Evolutionary conservation across 2,888 invertebrate species (phyloP), one percentile per base, ranked within the genome.

Genomic region (Hydrotaea cyrtoneurina): DNA sequence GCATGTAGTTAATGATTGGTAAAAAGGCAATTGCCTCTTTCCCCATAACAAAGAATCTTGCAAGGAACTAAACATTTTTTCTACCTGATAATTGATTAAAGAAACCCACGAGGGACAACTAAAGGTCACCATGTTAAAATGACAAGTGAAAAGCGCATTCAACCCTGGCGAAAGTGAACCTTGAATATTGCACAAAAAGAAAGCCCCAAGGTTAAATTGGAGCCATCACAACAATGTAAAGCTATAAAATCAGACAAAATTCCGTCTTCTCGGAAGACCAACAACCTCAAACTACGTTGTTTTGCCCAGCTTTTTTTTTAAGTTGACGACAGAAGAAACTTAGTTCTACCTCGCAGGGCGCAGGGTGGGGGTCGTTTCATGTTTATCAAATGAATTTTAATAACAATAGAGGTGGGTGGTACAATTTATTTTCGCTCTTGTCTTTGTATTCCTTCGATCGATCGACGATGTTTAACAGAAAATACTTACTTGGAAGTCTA

Each of bases 331-430:
- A n/a, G n/a, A n/a, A n/a, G n/a, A n/a, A n/a, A n/a, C n/a, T n/a
- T n/a, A n/a, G n/a, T n/a, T n/a, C n/a, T n/a, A 66, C 5, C 55
- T 21, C 31, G 26, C 15, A 55, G 21, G 19, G n/a, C n/a, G n/a
- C n/a, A n/a, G 64, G 39, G 19, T 23, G 69, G 69, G 43, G 69
- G 43, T 23, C 21, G 23, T 15, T 13, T 17, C 7, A 13, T 69
- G 43, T 69, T 69, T 69, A 69, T 69, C 39, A 46, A 46, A 57
- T 57, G 53, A 43, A 66, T 17, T 7, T 55, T 53, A 83, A 79
- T 39, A 80, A 73, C 55, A 76, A 81, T 46, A 53, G n/a, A n/a
- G 64, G 72, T 84, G 80, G 80, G 84, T 81, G 75, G 75, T 53
- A 84, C 50, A 62, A 66, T 76, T 84, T 83, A 72, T 77, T 78